phyloP scores from a whole-genome alignment of 2,113 vertebrate species.

The Podarcis raffonei region DNA sequence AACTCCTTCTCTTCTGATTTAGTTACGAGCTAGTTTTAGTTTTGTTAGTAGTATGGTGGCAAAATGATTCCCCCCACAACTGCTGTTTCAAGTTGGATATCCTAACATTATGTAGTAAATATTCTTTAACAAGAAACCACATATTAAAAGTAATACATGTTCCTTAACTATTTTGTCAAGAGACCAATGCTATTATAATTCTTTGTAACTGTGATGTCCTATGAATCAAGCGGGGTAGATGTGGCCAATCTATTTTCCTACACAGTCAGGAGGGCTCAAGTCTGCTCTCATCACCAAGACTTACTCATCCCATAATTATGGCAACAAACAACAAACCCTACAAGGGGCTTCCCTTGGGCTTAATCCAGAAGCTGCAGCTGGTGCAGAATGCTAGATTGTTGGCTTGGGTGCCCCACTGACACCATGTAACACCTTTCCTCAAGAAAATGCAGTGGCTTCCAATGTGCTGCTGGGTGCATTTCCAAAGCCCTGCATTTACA shows the following conservation, averaged over 20 bases:
- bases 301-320: too few species aligned
- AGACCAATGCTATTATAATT: background rate
- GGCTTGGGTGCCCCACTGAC: too few species aligned
- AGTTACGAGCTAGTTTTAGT: background rate
- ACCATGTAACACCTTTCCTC: too few species aligned
- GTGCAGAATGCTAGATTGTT: too few species aligned
- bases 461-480: too few species aligned
- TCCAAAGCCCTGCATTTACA: too few species aligned
- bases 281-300: background rate
- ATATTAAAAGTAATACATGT: background rate
- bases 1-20: conserved; percentile 11
- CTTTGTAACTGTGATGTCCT: background rate
- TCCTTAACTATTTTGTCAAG: background rate
- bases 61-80: background rate
- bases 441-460: too few species aligned
- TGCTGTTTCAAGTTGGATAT: background rate
- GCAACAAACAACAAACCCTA: too few species aligned
- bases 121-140: background rate
- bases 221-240: background rate
- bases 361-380: too few species aligned
- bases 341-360: too few species aligned
- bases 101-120: background rate
- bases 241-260: background rate
- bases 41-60: background rate
- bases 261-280: background rate